Base-by-base conservation (phyloP, 2,797 vertebrate species). In the Pantherophis alleghaniensis region DNA sequence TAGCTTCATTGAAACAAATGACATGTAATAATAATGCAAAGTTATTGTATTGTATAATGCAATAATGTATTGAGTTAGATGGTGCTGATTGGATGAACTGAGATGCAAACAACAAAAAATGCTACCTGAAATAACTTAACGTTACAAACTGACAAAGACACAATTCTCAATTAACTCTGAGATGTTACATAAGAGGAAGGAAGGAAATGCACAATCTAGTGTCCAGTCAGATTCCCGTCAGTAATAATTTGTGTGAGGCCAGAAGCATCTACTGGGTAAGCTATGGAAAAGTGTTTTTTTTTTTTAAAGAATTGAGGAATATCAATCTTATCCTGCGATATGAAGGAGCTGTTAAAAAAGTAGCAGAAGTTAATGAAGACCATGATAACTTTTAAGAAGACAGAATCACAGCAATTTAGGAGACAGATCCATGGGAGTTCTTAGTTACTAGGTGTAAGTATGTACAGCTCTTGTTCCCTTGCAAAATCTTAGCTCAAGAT, bases 181-280 rank as follows among this genome's bases (percentile, higher is more conserved):
- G n/a, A 87, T 60, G 57, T 88, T 91, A 69, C 79, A 83, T 56
- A 92, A 92, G 57, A 90, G 61, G 60, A 86, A 60, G 74, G 74
- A 92, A 94, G 86, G 86, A 91, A 90, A 83, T 6, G 9, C 7
- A 32, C 59, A 37, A 47, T 53, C 89, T 16, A 5, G 22, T 11
- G 24, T 42, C 57, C 16, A 12, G 28, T 63, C 42, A 37, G 32
- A 92, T 74, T 87, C 42, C 60, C 79, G 2, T 55, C 28, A 51
- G 28, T 37, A 28, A 88, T 55, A 91, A 37, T 37, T 91, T 61
- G 55, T 74, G 42, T 28, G 26, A 18, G 3, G 18, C 20, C 56
- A 91, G 5, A 88, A 56, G 69, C 24, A 5, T 69, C 24, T 74
- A 61, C 60, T 60, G 37, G 13, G 10, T 37, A 20, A 87, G 79